Evolutionary conservation across 2,888 invertebrate genomes (phyloP), one percentile per base, ranked within the genome.

Genomic region (Eurytoma adleriae): DNA sequence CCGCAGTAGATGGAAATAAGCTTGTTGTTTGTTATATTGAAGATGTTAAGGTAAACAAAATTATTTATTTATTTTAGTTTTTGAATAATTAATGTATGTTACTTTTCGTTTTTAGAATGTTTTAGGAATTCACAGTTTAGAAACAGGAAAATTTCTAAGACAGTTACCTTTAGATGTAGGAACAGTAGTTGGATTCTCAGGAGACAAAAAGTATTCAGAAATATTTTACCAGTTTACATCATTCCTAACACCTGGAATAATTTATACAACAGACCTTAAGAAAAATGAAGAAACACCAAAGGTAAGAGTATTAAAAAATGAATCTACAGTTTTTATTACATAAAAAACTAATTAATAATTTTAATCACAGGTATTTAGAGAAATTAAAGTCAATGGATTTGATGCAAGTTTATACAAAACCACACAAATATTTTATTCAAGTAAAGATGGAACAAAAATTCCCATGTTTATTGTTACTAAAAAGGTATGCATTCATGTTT

Each of bases 201-300:
- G 98, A 14, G 95, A 96, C 90, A 96, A 95, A 88, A 93, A 95
- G 86, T 95, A 96, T 87, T 93, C 94, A 0, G 97, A 98, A 92
- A 95, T 99, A 87, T 99, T 99, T 92, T 98, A 96, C 91, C 95
- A 96, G 87, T 98, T 99, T 91, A 95, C 96, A 83, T 99, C 99
- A 0, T 99, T 99, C 92, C 93, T 99, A 70, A 95, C 96, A 72
- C 99, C 99, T 30, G 95, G 95, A 83, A 93, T 95, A 84, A 97
- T 98, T 87, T 99, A 96, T 91, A 95, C 94, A 84, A 96, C 96
- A 82, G 96, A 98, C 91, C 94, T 99, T 86, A 93, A 92, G 0
- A 92, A 93, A 77, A 92, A 94, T 0, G 92, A 93, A 57, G 92
- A 93, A 81, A 40, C 86, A 16, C 88, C 90, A 61, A 72, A 78